A percentile compares a stretch with the other conserved stretches of the same genome.
phyloP scores from a whole-genome alignment of 2,888 invertebrate genomes.

The Tribolium freemani region DNA sequence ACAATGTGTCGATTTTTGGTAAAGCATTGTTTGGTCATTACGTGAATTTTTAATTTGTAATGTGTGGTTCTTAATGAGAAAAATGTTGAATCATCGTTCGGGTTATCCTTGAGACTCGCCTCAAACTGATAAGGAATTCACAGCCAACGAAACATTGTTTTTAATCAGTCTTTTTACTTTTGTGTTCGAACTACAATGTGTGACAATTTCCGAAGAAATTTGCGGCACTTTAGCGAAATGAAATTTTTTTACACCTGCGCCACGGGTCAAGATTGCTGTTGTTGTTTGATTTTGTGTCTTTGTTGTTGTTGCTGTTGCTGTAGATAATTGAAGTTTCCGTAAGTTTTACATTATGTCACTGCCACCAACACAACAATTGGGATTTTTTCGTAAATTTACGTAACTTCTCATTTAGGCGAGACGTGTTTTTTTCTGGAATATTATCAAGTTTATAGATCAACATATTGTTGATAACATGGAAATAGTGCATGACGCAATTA shows the following conservation, averaged over 20 bases:
- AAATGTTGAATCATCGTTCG: conserved; percentile 48
- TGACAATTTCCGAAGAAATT: conserved; percentile 39
- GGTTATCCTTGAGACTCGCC: conserved; percentile 49
- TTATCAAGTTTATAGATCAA: conserved; percentile 26
- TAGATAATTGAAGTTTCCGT: conserved; percentile 34
- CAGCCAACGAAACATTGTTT: conserved; percentile 42
- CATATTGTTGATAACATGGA: conserved; percentile 41
- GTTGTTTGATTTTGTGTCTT: conserved; percentile 30
- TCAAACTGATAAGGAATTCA: conserved; percentile 48
- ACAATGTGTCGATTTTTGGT: conserved; percentile 22
- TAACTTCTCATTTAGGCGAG: background rate
- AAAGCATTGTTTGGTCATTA: conserved; percentile 25
- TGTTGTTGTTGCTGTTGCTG: conserved; percentile 47
- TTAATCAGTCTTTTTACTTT: conserved; percentile 47
- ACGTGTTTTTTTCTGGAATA: conserved; percentile 10
- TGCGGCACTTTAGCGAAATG: conserved; percentile 43
- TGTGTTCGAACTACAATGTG: conserved; percentile 46
- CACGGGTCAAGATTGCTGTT: conserved; percentile 13
- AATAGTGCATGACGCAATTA: conserved; percentile 40
- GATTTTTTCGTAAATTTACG: background rate
- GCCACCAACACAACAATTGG: background rate
- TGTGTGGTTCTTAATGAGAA: conserved; percentile 41
- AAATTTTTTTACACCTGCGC: conserved; percentile 29
- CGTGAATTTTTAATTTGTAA: conserved; percentile 35
- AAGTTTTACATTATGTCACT: conserved; percentile 10